Evolutionary conservation across 2,797 vertebrate genomes (phyloP), one percentile per base, ranked within the genome.

Genomic region (Sarcophilus harrisii): DNA sequence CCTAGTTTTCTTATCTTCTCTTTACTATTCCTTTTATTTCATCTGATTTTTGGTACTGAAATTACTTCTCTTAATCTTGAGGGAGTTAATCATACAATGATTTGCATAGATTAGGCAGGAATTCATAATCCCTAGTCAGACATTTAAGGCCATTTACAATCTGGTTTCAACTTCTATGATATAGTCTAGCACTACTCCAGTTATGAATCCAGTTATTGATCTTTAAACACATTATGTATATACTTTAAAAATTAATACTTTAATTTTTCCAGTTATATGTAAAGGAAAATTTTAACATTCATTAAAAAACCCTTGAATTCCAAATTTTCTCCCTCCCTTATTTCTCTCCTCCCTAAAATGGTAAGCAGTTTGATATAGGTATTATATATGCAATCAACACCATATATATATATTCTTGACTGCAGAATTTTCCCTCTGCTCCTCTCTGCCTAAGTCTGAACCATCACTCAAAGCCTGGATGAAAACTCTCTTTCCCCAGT

Each of bases 401-500:
- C 5, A 73, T 38, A 14, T 73, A 73, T 38, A 14, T 73, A n/a
- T 73, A 21, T 73, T 73, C 62, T 73, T 73, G 62, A 73, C 14
- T 73, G 32, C 4, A 73, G 32, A 73, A 38, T 32, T 38, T 73
- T 5, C n/a, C 55, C 24, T 16, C 18, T 52, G 55, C 2, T 49
- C 57, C 62, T 73, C 57, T 92, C 3, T n/a, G 3, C 49, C 29
- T 94, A 73, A n/a, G 59, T 58, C 49, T 30, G 90, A 90, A 60
- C 49, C 45, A 24, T 95, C 92, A 2, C 27, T 59, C 30, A 32
- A 38, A 52, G 13, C 28, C 18, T 3, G 1, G 8, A n/a, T 90
- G 54, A 90, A 81, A 11, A 55, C 93, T 73, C 93, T 58, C 52
- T 94, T 21, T 32, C 32, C 55, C 81, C 90, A 96, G 57, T 38